Evolutionary conservation across 92 coral and sea anemone species (phyloP).

Genomic region (Chrysogorgia sp.): DNA sequence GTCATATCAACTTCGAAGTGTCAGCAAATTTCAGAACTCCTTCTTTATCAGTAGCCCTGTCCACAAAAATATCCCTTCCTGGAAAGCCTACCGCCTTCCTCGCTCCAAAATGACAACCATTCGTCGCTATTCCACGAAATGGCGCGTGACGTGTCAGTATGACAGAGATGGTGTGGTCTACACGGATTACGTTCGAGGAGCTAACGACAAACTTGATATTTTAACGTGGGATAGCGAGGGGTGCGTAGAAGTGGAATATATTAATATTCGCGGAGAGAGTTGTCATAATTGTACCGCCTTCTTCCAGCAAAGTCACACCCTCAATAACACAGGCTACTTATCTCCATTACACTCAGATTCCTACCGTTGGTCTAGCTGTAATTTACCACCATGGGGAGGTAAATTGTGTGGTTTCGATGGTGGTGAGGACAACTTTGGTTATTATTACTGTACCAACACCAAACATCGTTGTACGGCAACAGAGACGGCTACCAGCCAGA

Average conservation of each 20-base stretch:
- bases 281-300: conserved; percentile 51
- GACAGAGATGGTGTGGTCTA: conserved; percentile 46
- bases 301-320: conserved; percentile 25
- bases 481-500: conserved; percentile 52
- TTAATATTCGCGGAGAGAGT: conserved; percentile 56
- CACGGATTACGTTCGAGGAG: conserved; percentile 41
- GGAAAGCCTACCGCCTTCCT: conserved; percentile 66
- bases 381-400: background rate
- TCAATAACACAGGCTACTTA: background rate
- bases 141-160: conserved; percentile 64
- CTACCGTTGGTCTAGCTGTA: background rate
- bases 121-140: conserved; percentile 49
- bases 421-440: conserved; percentile 58
- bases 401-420: background rate
- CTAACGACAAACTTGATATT: conserved; percentile 41
- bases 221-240: conserved; percentile 35
- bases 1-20: conserved; percentile 40
- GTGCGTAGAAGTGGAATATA: conserved; percentile 48
- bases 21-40: background rate
- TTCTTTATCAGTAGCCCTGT: conserved; percentile 35
- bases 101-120: conserved; percentile 55
- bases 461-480: conserved; percentile 53
- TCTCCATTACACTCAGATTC: conserved; percentile 7
- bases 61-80: conserved; percentile 49
- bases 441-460: conserved; percentile 14